phyloP scores from a whole-genome alignment of 2,888 invertebrate species.

The Pecten maximus region DNA sequence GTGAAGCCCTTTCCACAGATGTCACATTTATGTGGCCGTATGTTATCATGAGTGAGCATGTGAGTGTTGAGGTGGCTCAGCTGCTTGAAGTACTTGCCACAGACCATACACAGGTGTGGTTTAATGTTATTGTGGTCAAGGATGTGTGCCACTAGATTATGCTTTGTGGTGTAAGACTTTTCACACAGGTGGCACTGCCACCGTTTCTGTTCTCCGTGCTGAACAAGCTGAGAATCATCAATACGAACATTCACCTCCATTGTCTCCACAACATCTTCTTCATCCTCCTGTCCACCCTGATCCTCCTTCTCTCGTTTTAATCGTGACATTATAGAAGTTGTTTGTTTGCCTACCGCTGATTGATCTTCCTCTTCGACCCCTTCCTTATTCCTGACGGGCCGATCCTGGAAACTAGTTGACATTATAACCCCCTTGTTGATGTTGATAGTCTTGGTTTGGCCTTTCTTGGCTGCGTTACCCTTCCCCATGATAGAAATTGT shows the following conservation, averaged over 20 bases:
- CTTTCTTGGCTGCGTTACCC: conserved; percentile 41
- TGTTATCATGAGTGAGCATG: conserved; percentile 81
- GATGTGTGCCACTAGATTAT: conserved; percentile 81
- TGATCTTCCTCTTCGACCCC: not conserved
- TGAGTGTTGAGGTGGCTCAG: conserved; percentile 82
- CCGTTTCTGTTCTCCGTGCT: conserved; percentile 77
- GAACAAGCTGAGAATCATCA: conserved; percentile 78
- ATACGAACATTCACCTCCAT: conserved; percentile 79
- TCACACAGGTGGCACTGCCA: conserved; percentile 81
- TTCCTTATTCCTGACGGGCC: conserved; percentile 36
- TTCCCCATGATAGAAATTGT: conserved; percentile 73
- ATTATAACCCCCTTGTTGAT: conserved; percentile 40
- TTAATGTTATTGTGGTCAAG: conserved; percentile 81
- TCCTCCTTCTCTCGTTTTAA: conserved; percentile 52
- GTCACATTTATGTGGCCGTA: conserved; percentile 79
- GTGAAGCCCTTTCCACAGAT: conserved; percentile 81
- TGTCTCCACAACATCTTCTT: conserved; percentile 63
- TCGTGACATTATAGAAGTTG: conserved; percentile 56
- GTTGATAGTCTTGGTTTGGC: conserved; percentile 46
- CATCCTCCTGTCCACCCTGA: conserved; percentile 46
- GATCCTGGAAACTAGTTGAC: conserved; percentile 7
- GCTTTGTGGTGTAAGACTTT: conserved; percentile 81
- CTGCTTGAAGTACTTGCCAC: conserved; percentile 82
- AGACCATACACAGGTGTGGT: conserved; percentile 81
- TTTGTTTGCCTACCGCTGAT: conserved; percentile 48